phyloP scores from a whole-genome alignment of 2,888 invertebrate genomes.

The Prenolepis imparis region DNA sequence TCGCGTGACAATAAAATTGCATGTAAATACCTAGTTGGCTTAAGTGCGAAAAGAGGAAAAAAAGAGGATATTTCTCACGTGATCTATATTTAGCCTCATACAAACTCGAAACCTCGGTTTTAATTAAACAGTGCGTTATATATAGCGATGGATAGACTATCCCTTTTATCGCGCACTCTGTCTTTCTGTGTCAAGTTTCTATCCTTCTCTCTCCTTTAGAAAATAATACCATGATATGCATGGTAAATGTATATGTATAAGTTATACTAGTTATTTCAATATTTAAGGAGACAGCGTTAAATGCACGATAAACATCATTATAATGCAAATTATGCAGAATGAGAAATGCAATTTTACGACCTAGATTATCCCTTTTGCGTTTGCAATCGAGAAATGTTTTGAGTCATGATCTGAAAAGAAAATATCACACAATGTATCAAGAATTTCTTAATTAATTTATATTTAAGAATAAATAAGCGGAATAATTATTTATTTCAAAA shows the following conservation, averaged over 20 bases:
- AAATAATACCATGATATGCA: neutral
- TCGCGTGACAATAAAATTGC: neutral
- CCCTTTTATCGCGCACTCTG: neutral
- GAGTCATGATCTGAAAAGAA: neutral
- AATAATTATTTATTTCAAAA: neutral
- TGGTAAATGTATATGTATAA: neutral
- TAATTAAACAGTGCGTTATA: conserved; percentile 65
- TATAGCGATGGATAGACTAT: conserved; percentile 13
- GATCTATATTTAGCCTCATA: conserved; percentile 35
- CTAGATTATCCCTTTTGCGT: neutral
- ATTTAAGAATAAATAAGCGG: neutral
- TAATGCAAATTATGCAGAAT: conserved; percentile 5
- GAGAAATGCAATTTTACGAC: neutral
- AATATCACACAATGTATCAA: neutral
- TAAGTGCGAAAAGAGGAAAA: neutral
- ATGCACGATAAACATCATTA: neutral
- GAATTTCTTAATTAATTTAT: neutral
- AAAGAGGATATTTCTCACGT: neutral
- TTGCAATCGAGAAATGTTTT: neutral
- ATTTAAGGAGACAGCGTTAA: neutral
- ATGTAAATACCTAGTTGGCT: neutral
- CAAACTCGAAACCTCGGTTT: conserved; percentile 45
- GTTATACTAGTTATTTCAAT: conserved; percentile 1
- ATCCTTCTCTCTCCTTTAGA: neutral
- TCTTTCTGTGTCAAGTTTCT: conserved; percentile 8